Base-by-base conservation (phyloP, 1,140 invertebrate species). In the Thaumatotibia leucotreta region DNA sequence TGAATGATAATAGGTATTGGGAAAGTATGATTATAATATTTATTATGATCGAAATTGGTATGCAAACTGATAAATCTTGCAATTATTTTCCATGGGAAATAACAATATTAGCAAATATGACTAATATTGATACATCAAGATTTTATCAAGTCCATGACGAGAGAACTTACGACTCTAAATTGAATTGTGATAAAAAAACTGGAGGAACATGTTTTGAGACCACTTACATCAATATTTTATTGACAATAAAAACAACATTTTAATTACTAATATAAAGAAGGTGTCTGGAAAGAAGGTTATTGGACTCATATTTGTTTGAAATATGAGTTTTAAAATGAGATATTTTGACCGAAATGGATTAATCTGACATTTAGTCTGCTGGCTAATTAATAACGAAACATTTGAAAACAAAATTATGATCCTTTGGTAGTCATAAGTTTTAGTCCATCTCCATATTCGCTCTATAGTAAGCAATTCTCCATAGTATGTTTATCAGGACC, bases 121-220 rank as follows among this genome's bases (percentile, higher is more conserved):
- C 52, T 17, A 27, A 14, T 58, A 58, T 58, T 58, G 52, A 58
- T 58, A 54, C 27, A 58, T 58, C 52, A 58, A 58, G 52, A 58
- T 58, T 23, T 58, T 58, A 58, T 54, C 50, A n/a, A n/a, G n/a
- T n/a, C n/a, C 29, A 24, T 29, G 52, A 27, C 23, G 23, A 14
- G n/a, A 58, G n/a, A 27, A 8, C 2, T 58, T 27, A 58, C 11
- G n/a, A n/a, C 1, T 27, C 11, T 58, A 27, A 58, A 58, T 58
- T 58, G 23, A 29, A 24, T 29, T 58, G 10, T 58, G 52, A 29
- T 8, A 1, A 27, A 58, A 58, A 58, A 27, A 27, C 24, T 27
- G 10, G 52, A 29, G 23, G 14, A 58, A 58, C 52, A 6, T 17
- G 52, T 45, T 45, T 45, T 45, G n/a, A 45, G 14, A 45, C 39